Evolutionary conservation across 1,140 invertebrate species (phyloP).

Genomic region (Bombus difficillimus): DNA sequence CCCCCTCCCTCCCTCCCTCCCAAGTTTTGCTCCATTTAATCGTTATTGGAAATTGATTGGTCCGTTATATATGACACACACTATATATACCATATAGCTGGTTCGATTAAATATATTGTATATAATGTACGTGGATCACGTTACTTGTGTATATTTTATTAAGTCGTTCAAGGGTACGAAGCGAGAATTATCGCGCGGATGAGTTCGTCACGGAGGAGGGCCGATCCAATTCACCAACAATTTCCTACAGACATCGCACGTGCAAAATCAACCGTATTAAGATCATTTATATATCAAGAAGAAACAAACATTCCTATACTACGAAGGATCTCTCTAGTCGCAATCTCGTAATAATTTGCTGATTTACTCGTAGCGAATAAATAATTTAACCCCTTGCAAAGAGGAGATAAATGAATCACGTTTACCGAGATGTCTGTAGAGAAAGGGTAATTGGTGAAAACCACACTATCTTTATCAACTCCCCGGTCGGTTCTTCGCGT

Average conservation of each 20-base stretch:
- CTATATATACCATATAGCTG: constrained; percentile 30
- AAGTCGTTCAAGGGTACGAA: neutral
- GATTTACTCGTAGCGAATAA: neutral
- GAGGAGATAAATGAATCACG: neutral
- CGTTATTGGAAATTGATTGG: constrained; percentile 42
- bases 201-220: neutral
- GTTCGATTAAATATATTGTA: constrained; percentile 47
- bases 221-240: neutral
- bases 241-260: neutral
- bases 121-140: constrained; percentile 20
- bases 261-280: neutral
- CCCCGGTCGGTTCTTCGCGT: neutral
- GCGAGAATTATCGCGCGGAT: neutral
- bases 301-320: neutral
- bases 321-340: neutral
- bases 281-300: too few species aligned
- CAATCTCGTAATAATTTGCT: too few species aligned
- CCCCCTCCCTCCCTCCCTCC: too few species aligned
- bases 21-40: constrained; percentile 39
- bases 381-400: neutral
- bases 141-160: constrained; percentile 26
- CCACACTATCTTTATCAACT: neutral
- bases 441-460: neutral
- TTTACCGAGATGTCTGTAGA: neutral
- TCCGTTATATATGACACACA: constrained; percentile 11